Evolutionary conservation across 1,140 invertebrate species (phyloP), one percentile per base, ranked within the genome.

Genomic region (Maconellicoccus hirsutus): DNA sequence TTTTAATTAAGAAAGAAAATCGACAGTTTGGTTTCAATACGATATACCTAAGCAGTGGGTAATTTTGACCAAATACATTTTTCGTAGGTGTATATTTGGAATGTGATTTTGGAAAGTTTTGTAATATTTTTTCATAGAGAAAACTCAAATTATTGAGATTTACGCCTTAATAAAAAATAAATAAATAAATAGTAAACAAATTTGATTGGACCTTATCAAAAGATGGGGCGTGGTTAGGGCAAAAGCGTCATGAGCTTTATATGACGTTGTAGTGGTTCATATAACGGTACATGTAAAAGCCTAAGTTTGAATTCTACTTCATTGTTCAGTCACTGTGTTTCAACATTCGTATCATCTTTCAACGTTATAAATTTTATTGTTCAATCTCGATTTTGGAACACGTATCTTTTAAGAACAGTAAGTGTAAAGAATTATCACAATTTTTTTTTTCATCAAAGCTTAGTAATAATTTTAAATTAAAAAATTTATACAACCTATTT

Each of bases 241-340:
- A 14, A 19, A 52, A 52, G 42, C 42, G 42, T 52, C 42, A 52
- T 52, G n/a, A 52, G 42, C 42, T 52, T 52, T 52, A 52, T 19
- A 52, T 52, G 42, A 52, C 42, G 42, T 52, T 52, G n/a, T 52
- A 52, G 42, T 52, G 6, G 42, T 52, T 52, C 42, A 52, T 52
- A 52, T 52, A 52, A 52, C 42, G 42, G 42, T 52, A 52, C 42
- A 16, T 52, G 42, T 52, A 52, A 52, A 52, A 52, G 42, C 42
- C 42, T 52, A 52, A 52, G 42, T 52, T 52, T 16, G 42, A 52
- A 52, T 52, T 52, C 42, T 52, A 52, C 42, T 19, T 52, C 42
- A 52, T 52, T 52, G 42, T 52, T 52, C 42, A 52, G 42, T 52
- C 42, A 52, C n/a, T 52, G 42, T 14, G 33, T 52, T 52, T 52